Evolutionary conservation across 1,140 invertebrate species (phyloP), one percentile per base, ranked within the genome.

Genomic region (Bombus huntii): DNA sequence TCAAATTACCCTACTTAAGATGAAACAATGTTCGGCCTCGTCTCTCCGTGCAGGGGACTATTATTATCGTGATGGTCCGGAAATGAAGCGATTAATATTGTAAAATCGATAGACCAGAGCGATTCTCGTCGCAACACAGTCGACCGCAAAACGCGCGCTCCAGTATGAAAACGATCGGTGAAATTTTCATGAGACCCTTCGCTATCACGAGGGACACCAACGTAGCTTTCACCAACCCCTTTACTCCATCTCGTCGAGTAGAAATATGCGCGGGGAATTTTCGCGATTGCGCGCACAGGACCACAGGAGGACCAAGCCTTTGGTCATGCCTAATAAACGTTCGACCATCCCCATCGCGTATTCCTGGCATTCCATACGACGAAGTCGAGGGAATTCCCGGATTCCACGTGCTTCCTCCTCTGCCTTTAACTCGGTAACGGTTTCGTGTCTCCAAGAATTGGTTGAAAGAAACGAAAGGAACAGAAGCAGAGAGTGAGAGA

Each of bases 261-360:
- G 39, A 77, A 68, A 72, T 74, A 66, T 81, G 83, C 42, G 44
- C 25, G 12, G 42, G 2, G 68, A 80, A 80, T 80, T 73, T 71
- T 72, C 77, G 68, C 59, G 70, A 80, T 59, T 37, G 53, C 31
- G 53, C 25, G 25, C 34, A n/a, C 34, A 12, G 53, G 9, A 66
- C 31, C 13, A 71, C n/a, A 37, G 53, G 42, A 53, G n/a, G 37
- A 66, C 22, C 65, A 53, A 13, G 42, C 12, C 76, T 83, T 83
- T 53, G 84, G 76, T 86, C 87, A 79, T 81, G 86, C 73, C 72
- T 88, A 90, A 90, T 90, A 90, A 90, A 90, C 80, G 77, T 80
- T 78, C 44, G 78, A 79, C 87, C 76, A 47, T 88, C 66, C 75
- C 44, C 25, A n/a, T 86, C 80, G 72, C 77, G 80, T 83, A 76